phyloP scores from a whole-genome alignment of 23 tunicate genomes.

The Trididemnum clinides region DNA sequence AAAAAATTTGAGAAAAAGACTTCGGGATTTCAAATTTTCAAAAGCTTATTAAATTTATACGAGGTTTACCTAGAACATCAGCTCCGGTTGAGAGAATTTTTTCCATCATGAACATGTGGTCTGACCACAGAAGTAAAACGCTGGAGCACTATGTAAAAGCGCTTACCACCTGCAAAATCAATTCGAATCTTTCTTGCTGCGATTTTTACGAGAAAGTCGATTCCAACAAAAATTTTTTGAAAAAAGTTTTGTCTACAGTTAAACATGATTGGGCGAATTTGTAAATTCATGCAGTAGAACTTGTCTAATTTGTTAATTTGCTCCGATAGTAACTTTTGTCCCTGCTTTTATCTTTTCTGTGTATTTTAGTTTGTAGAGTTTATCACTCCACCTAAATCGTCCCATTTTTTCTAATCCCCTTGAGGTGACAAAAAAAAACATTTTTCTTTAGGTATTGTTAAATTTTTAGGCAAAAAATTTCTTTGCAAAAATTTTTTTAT shows the following conservation, averaged over 20 bases:
- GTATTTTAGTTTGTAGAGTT: neutral
- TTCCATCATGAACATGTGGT: constrained; percentile 59
- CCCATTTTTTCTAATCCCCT: constrained; percentile 20
- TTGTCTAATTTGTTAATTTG: neutral
- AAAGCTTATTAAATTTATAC: constrained; percentile 53
- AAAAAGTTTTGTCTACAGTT: constrained; percentile 43
- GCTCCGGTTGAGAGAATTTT: constrained; percentile 64
- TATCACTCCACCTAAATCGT: neutral
- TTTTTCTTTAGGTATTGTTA: neutral
- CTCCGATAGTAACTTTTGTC: constrained; percentile 1
- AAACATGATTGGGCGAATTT: constrained; percentile 48
- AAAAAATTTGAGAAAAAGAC: constrained; percentile 56
- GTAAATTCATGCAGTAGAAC: neutral
- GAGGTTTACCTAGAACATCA: constrained; percentile 67
- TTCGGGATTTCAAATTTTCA: constrained; percentile 50
- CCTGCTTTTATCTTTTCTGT: too few relatives aligned
- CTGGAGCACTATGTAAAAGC: constrained; percentile 68
- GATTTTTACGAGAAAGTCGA: constrained; percentile 57
- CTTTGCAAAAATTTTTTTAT: constrained; percentile 10
- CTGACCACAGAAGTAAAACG: constrained; percentile 54
- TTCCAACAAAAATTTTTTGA: constrained; percentile 50
- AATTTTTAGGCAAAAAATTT: neutral
- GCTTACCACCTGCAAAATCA: constrained; percentile 46
- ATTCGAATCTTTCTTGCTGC: constrained; percentile 48
- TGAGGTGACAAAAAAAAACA: neutral